These are phyloP conservation scores for Anniella stebbinsi DNA, from an alignment of 2,797 vertebrate genomes.

Conservation along the genomic window DNA sequence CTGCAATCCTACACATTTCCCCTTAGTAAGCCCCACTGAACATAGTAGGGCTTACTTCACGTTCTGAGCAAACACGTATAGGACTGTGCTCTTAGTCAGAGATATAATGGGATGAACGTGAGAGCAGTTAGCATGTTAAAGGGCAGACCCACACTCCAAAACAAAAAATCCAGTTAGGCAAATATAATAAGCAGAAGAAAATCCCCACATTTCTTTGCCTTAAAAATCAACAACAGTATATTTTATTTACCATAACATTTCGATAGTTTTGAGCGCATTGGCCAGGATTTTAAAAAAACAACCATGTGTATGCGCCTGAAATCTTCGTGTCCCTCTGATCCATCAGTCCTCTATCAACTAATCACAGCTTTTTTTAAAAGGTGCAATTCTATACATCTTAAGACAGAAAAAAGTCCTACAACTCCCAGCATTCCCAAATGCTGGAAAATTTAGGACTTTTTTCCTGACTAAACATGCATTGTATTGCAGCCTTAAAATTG, in stretches of 20 bases:
- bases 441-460: no score
- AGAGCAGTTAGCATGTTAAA: not conserved
- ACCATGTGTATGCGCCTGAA: not conserved
- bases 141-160: not conserved
- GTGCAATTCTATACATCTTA: no score
- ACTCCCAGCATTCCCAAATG: no score
- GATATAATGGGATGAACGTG: not conserved
- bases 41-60: not conserved
- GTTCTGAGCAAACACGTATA: not conserved
- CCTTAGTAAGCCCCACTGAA: not conserved
- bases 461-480: no score
- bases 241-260: not conserved
- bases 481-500: no score
- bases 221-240: not conserved
- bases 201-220: not conserved
- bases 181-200: constrained; percentile 16
- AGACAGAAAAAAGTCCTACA: no score
- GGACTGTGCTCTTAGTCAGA: not conserved
- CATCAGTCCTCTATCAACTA: not conserved
- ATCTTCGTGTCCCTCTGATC: not conserved
- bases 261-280: not conserved
- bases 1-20: not conserved
- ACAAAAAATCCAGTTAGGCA: not conserved
- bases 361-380: not conserved
- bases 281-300: not conserved